These are phyloP conservation scores for Phalacrocorax pelagicus DNA, from an alignment of 2,113 vertebrate species.

Conservation along the genomic window DNA sequence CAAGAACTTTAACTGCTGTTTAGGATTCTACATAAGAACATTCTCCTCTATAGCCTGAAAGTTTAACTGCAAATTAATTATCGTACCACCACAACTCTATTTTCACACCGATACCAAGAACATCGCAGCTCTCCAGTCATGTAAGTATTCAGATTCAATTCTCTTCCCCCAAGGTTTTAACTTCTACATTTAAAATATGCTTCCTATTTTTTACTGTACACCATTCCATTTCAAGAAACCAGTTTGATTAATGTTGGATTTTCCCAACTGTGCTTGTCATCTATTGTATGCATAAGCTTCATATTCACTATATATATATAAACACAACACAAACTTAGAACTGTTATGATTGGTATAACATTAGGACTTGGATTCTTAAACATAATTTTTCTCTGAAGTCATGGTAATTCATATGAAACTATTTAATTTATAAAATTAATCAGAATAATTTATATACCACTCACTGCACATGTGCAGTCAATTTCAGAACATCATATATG, in stretches of 20 bases:
- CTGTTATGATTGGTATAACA: background rate
- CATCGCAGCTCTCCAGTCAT: background rate
- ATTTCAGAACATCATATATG: background rate
- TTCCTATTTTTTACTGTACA: background rate
- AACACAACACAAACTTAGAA: background rate
- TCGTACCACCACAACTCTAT: background rate
- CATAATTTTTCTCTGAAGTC: background rate
- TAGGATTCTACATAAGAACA: background rate
- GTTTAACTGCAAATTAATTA: background rate
- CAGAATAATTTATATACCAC: background rate
- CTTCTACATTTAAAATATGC: background rate
- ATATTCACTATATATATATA: background rate
- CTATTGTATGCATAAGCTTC: background rate
- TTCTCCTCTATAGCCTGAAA: background rate
- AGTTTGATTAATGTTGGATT: background rate
- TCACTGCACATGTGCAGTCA: background rate
- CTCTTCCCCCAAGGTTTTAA: background rate
- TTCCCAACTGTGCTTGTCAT: background rate
- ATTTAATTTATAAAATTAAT: slow-evolving; percentile 13
- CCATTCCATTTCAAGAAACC: background rate
- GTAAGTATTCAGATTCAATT: background rate
- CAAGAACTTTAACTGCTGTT: background rate
- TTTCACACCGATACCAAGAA: background rate
- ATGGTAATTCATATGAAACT: background rate
- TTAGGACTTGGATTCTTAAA: background rate